Base-by-base conservation (phyloP, 2,797 vertebrate genomes). In the Hirundo rustica region DNA sequence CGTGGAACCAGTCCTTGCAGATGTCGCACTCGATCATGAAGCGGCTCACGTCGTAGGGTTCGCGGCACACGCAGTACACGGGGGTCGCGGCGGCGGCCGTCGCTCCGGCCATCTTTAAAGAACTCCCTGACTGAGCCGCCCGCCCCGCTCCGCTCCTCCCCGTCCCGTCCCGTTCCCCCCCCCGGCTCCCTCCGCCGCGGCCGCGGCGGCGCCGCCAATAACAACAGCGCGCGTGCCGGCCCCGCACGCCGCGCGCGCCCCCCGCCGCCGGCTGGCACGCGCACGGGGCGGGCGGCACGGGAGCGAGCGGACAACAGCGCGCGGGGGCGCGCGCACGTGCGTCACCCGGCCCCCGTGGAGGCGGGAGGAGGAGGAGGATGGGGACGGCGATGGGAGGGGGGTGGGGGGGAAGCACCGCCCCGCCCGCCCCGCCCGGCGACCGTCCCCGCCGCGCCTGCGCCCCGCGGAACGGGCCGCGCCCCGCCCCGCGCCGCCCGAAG, bases 1-100 rank as follows among this genome's bases (percentile, higher is more conserved):
- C 99, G 95, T 99, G 99, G 97, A 99, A 99, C 99, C 99, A 99
- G 98, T 99, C 99, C 97, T 99, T 99, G 98, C 99, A 99, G 96
- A 98, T 98, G 97, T 99, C 99, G 97, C 99, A 99, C 97, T 99
- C 99, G 97, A 99, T 99, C 99, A 99, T 99, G 97, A 99, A 99
- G 98, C 99, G 99, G 98, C 97, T 99, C 97, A 99, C 99, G 94
- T 99, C 99, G 98, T 99, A 99, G 74, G 99, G 98, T 98, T 99
- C 99, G 98, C 99, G 99, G 98, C 99, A 99, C 97, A 99, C 98
- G 97, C 99, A 99, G 98, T 99, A 99, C 97, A 99, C 98, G 89
- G 99, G 99, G 97, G 98, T 98, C 91, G 97, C 96, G 80, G 95
- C 95, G 79, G 95, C 92, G 77, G 95, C 96, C 96, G 96, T 97